Conservation (phyloP, 2,113 vertebrate species). For the Esox niger region DNA sequence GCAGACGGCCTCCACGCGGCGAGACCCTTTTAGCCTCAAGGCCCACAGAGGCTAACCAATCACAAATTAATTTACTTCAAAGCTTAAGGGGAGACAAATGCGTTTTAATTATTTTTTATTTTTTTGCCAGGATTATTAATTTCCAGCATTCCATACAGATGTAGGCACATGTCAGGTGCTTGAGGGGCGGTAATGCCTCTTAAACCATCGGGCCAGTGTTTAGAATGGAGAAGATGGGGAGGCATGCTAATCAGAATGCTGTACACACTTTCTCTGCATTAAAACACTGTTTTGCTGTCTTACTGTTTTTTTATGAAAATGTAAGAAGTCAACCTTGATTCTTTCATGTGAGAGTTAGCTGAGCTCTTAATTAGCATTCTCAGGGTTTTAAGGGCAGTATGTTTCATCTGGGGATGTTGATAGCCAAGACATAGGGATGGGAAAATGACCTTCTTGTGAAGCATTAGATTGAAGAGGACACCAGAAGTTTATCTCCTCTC, state of each 20-base stretch:
- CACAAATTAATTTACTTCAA: slow-evolving; percentile 41
- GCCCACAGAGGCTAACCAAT: slow-evolving; percentile 13
- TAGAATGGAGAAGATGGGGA: slow-evolving; percentile 7
- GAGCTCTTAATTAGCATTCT: not conserved
- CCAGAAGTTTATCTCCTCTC: too few species aligned
- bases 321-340: slow-evolving; percentile 51
- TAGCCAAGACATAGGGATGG: too few species aligned
- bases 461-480: too few species aligned
- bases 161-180: not conserved
- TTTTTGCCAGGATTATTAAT: slow-evolving; percentile 17
- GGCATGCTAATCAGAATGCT: slow-evolving; percentile 40
- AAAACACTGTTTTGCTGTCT: slow-evolving; percentile 54
- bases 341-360: slow-evolving; percentile 59
- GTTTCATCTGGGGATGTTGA: slow-evolving; percentile 38
- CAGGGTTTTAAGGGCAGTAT: not conserved
- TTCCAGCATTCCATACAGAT: slow-evolving; percentile 21
- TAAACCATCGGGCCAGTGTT: slow-evolving; percentile 23
- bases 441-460: too few species aligned
- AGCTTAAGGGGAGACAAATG: slow-evolving; percentile 32
- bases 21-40: slow-evolving; percentile 8
- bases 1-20: not conserved
- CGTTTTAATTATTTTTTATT: slow-evolving; percentile 35
- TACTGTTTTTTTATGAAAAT: slow-evolving; percentile 58
- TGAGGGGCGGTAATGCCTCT: slow-evolving; percentile 20
- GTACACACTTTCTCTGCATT: slow-evolving; percentile 9